Base-by-base conservation (phyloP, 2,797 vertebrate genomes). In the Pipistrellus kuhlii region DNA sequence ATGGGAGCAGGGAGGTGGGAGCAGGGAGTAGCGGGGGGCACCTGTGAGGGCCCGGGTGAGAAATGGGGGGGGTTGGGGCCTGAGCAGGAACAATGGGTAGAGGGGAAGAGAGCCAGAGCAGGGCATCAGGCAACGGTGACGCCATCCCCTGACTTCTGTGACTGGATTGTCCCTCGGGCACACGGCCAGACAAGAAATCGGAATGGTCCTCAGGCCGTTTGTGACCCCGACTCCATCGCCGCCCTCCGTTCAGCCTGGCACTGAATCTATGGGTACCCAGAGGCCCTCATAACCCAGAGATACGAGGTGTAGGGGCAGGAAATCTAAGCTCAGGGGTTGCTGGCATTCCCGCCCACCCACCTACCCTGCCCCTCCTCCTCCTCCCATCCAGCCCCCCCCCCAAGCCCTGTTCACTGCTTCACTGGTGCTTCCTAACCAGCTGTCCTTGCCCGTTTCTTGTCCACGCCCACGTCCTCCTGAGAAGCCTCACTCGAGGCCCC, bases 331-430 rank as follows among this genome's bases (percentile, higher is more conserved):
- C 30, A 55, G 4, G 9, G 35, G 44, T 59, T 23, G 13, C 41
- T 30, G 68, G 30, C 17, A 66, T 64, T 30, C 84, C 64, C 32
- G 85, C 12, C 41, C 25, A 35, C 23, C 17, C 75, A 18, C 38
- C 57, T 27, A 20, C 5, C 12, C 66, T 1, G 62, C 10, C 8
- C 15, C 5, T 30, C 55, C 20, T 25, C 41, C 23, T 6, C n/a
- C 0, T 0, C 10, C 0, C 48, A 53, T 11, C 13, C 0, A 2
- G 57, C 2, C 6, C 5, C 10, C 18, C 4, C 11, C 44, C 41
- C 5, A 30, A 69, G 12, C n/a, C 72, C 51, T 1, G 0, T 12
- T 14, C 11, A 0, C 66, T 25, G 83, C n/a, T 51, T 64, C 44
- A 46, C 51, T 35, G 0, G 0, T 23, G 32, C 38, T 27, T 76